Evolutionary conservation across 2,888 invertebrate genomes (phyloP).

Genomic region (Caenorhabditis macrosperma): DNA sequence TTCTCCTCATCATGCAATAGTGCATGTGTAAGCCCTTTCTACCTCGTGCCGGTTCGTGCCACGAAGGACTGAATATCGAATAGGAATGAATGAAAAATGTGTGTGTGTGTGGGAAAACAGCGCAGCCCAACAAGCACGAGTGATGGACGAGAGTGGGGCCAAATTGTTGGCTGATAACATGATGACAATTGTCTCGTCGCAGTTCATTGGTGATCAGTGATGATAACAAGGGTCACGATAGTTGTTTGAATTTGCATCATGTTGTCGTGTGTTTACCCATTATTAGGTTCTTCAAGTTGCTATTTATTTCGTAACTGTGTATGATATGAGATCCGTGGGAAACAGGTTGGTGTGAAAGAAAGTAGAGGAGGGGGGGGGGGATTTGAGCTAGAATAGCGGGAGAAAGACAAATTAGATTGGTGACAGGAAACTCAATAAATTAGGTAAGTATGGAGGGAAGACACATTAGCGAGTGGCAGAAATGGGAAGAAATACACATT

Average conservation of each 20-base stretch:
- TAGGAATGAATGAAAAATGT: constrained; percentile 2
- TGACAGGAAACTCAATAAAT: constrained; percentile 13
- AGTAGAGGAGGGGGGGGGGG: background rate
- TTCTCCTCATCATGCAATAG: constrained; percentile 26
- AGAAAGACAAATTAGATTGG: constrained; percentile 10
- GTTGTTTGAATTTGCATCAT: background rate
- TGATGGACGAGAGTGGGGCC: background rate
- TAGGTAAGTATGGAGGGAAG: constrained; percentile 3
- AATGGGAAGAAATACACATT: background rate
- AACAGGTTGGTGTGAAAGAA: constrained; percentile 12
- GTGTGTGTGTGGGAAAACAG: no score
- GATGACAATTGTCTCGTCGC: constrained; percentile 6
- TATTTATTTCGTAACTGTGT: constrained; percentile 4
- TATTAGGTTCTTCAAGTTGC: background rate
- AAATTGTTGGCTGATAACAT: constrained; percentile 19
- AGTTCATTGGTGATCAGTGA: background rate
- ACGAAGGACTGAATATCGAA: background rate
- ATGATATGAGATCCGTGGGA: constrained; percentile 9
- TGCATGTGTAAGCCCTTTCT: background rate
- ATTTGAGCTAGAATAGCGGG: constrained; percentile 15
- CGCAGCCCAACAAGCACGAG: background rate
- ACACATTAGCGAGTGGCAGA: constrained; percentile 2
- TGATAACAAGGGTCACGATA: constrained; percentile 29
- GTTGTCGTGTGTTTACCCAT: background rate
- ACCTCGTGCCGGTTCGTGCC: background rate